phyloP scores from a whole-genome alignment of 1,140 invertebrate genomes.

The Drosophila malerkotliana region DNA sequence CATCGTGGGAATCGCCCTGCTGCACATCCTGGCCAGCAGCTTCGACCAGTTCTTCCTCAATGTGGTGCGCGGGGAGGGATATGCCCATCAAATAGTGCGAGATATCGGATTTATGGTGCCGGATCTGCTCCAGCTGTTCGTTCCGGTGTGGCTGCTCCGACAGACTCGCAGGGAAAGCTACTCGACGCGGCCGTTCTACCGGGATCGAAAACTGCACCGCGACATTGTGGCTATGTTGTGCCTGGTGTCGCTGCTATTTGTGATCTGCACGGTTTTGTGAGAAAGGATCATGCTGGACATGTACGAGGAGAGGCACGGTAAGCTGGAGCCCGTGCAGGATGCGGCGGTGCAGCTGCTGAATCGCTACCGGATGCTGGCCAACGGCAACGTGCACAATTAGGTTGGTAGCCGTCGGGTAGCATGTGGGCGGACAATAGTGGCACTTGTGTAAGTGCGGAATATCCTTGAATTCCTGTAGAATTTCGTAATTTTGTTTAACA shows the following conservation, averaged over 20 bases:
- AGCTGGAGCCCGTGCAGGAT: conserved; percentile 65
- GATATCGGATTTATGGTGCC: conserved; percentile 91
- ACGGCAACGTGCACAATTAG: conserved; percentile 66
- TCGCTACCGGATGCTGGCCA: conserved; percentile 72
- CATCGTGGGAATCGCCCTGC: conserved; percentile 88
- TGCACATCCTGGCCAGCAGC: conserved; percentile 90
- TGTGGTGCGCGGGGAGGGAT: conserved; percentile 89
- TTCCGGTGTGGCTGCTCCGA: conserved; percentile 85
- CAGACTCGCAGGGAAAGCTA: conserved; percentile 70
- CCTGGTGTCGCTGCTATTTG: conserved; percentile 76
- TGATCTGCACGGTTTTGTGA: conserved; percentile 83
- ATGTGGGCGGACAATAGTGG: conserved; percentile 61
- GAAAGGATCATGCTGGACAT: conserved; percentile 71
- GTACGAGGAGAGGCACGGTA: conserved; percentile 66
- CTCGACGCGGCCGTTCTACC: conserved; percentile 72
- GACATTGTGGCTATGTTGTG: conserved; percentile 82
- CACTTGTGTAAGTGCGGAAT: conserved; percentile 60
- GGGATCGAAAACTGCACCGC: conserved; percentile 75
- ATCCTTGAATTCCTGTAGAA: conserved; percentile 59
- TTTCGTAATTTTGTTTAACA: conserved; percentile 53
- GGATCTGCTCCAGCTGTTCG: conserved; percentile 88
- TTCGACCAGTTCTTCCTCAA: conserved; percentile 91
- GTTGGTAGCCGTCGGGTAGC: conserved; percentile 1
- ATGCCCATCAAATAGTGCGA: conserved; percentile 88
- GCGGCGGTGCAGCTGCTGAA: conserved; percentile 63